Evolutionary conservation across 2,797 vertebrate species (phyloP), one percentile per base, ranked within the genome.

Genomic region (Platyrinchus mystaceus): DNA sequence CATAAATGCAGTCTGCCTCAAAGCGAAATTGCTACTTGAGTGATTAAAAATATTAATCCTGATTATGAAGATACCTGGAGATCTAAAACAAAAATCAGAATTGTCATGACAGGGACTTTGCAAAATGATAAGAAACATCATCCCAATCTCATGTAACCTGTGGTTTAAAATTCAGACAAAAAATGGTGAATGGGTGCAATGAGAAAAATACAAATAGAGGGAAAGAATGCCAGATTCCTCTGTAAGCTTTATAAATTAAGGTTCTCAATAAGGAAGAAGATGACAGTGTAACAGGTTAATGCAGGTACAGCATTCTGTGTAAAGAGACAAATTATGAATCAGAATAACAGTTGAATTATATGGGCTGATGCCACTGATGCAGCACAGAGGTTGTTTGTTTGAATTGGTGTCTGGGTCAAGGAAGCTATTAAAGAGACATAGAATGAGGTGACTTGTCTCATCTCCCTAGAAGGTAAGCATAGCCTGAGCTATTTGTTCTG

Each of bases 31-130:
- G 58, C 62, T 87, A 64, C 56, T 90, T 1, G 0, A 69, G 64
- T 84, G 24, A 77, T 84, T 58, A 74, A 58, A 91, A 90, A 70
- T 84, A 83, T 63, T 92, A 94, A 60, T 74, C 49, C 41, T 58
- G 64, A 47, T 70, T 85, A 30, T 34, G 80, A 39, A 80, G 39
- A 37, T 56, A 77, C 30, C 20, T 43, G 68, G 64, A 86, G 27
- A 73, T 69, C 43, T 84, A 82, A 94, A 94, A 80, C 60, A 92
- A 94, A 97, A 91, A 90, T 89, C 49, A 90, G 81, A 77, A 30
- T 74, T 16, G 4, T 60, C 34, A 17, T 79, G 63, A 66, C 34
- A 79, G 22, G 8, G 24, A 84, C 67, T 84, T 94, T 82, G 41
- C 52, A 49, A 89, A 67, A 77, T 46, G 26, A 12, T 78, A 76